Base-by-base conservation (phyloP, 2,888 invertebrate genomes). In the Acanthosepion lycidas region DNA sequence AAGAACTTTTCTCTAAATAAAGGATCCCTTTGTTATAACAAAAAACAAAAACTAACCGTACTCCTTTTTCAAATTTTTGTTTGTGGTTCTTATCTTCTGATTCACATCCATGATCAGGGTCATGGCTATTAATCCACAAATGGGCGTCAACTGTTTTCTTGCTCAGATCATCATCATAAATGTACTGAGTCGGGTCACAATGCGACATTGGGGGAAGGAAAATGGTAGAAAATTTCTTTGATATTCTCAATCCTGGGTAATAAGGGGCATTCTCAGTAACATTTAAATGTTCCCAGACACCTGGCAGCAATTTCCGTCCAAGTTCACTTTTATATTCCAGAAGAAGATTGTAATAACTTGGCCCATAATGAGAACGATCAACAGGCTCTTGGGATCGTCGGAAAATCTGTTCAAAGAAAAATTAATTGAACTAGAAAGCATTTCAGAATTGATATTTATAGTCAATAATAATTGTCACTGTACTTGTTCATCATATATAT, bases 171-270 rank as follows among this genome's bases (percentile, higher is more conserved):
- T 97, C 97, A 96, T 97, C 97, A 95, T 97, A 97, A 95, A 97
- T 97, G 95, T 97, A 97, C 51, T 96, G 96, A 95, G 97, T 97
- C 8, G 97, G 97, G 95, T 97, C 97, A 96, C 97, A 97, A 96
- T 97, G 97, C 42, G 97, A 97, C 95, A 97, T 97, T 8, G 97
- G 97, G 6, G 97, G 97, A 91, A 97, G 96, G 95, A 97, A 97
- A 93, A 97, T 97, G 26, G 97, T 97, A 33, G 97, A 97, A 95
- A 97, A 97, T 33, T 97, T 96, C 95, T 97, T 97, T 23, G 97
- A 97, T n/a, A 97, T 97, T 53, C 97, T 95, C 78, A 97, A 96
- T 12, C 97, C 97, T 23, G 97, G 97, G 94, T 97, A 97, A 93
- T 96, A 96, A 2, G 95, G 95, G 91, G 96, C 96, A 64, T 96